phyloP scores from a whole-genome alignment of 2,888 invertebrate genomes.

The Psylliodes chrysocephalus region DNA sequence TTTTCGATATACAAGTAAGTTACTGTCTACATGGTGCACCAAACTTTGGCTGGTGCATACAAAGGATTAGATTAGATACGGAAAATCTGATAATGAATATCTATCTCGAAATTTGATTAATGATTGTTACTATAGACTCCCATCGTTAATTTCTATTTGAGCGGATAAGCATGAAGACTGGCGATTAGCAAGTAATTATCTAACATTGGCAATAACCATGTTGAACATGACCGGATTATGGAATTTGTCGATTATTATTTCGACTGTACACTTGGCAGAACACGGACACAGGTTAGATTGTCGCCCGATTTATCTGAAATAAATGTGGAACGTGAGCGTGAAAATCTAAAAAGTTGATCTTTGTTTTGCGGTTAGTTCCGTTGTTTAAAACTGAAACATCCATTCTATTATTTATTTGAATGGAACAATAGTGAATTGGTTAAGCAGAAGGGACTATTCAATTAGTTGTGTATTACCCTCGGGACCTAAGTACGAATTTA shows the following conservation, averaged over 20 bases:
- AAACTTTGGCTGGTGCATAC: neutral
- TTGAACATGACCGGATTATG: constrained; percentile 38
- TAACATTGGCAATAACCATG: constrained; percentile 38
- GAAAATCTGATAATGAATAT: constrained; percentile 23
- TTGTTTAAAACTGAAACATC: too few species aligned
- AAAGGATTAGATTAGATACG: neutral
- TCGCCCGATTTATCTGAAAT: too few species aligned
- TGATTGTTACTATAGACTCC: constrained; percentile 24
- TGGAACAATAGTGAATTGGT: too few species aligned
- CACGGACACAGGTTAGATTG: constrained; percentile 20
- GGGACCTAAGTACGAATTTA: too few species aligned
- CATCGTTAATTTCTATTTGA: constrained; percentile 36
- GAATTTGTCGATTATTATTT: constrained; percentile 40
- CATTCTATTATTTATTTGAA: too few species aligned
- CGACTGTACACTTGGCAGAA: constrained; percentile 30
- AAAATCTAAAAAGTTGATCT: too few species aligned
- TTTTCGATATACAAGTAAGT: too few species aligned
- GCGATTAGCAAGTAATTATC: constrained; percentile 38
- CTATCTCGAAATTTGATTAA: constrained; percentile 32
- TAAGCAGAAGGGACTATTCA: too few species aligned
- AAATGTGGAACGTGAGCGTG: too few species aligned
- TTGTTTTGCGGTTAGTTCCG: too few species aligned
- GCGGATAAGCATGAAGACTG: constrained; percentile 31
- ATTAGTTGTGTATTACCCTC: too few species aligned
- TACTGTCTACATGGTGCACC: neutral